Conservation (phyloP, 2,888 invertebrate genomes). For the Rhorus exstirpatorius region DNA sequence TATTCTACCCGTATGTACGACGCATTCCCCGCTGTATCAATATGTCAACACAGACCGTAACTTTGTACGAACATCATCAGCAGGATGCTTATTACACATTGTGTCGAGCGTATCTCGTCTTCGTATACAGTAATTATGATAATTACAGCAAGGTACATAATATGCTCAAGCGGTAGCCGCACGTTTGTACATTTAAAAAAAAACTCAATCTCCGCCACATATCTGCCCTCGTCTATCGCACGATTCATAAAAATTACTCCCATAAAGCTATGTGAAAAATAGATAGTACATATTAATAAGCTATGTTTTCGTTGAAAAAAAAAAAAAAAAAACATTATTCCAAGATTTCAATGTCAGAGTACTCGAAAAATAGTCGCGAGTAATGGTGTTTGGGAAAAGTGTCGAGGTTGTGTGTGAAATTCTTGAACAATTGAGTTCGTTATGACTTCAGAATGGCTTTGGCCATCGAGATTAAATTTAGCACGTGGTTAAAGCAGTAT, state of each 20-base stretch:
- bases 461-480: no score
- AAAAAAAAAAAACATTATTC: neutral
- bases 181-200: neutral
- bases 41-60: constrained; percentile 54
- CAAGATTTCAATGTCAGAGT: neutral
- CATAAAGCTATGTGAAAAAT: neutral
- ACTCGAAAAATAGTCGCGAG: neutral
- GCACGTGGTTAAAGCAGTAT: no score
- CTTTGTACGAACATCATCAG: constrained; percentile 15
- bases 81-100: neutral
- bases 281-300: neutral
- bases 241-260: neutral
- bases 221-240: neutral
- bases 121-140: constrained; percentile 52
- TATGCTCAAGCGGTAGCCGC: neutral
- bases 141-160: constrained; percentile 35
- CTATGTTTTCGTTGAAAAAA: neutral
- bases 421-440: neutral
- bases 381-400: neutral
- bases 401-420: neutral
- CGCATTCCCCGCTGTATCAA: constrained; percentile 14
- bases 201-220: neutral
- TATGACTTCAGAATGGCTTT: neutral
- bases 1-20: neutral
- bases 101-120: constrained; percentile 18